Evolutionary conservation across 1,140 invertebrate species (phyloP), one percentile per base, ranked within the genome.

Genomic region (Diploscapter pachys): DNA sequence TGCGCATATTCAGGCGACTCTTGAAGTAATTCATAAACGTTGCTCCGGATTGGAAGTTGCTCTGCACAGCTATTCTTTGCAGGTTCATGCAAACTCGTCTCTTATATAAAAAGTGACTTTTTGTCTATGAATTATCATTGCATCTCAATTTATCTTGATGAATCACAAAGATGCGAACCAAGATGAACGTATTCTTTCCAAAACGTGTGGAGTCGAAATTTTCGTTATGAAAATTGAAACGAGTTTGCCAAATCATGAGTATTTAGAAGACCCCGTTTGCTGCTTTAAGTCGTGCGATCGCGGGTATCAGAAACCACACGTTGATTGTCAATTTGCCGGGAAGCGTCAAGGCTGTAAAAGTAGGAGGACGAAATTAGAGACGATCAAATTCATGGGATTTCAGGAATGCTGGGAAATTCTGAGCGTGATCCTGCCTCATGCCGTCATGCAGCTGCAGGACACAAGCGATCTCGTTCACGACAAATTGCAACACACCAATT

Each of bases 321-420:
- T 84, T 98, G 3, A 95, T 98, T 70, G 89, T 98, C 0, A 98
- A 97, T 87, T 89, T 98, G 64, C 95, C 95, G 4, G 96, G 96
- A 8, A 98, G 94, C 85, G 88, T 88, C 48, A 96, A 96, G 88
- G 95, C 91, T 6, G 91, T 91, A 0, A 86, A 87, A 52, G 75
- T 76, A 63, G 13, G 11, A 4, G n/a, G 2, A 5, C 4, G 3
- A 49, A 3, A 51, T 50, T 4, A 3, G n/a, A 4, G 13, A 49
- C 4, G 4, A 3, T 4, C 3, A 3, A 9, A 50, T 49, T 5
- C 31, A 4, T 54, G 6, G 50, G n/a, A 2, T 74, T 63, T 53
- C 69, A 75, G 78, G 94, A 98, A 88, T 95, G 93, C 86, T 91
- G 94, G 75, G 87, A 88, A 69, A 89, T 91, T 65, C 88, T 96